Conservation (phyloP, 2,888 invertebrate species). For the Tenthredo livida region DNA sequence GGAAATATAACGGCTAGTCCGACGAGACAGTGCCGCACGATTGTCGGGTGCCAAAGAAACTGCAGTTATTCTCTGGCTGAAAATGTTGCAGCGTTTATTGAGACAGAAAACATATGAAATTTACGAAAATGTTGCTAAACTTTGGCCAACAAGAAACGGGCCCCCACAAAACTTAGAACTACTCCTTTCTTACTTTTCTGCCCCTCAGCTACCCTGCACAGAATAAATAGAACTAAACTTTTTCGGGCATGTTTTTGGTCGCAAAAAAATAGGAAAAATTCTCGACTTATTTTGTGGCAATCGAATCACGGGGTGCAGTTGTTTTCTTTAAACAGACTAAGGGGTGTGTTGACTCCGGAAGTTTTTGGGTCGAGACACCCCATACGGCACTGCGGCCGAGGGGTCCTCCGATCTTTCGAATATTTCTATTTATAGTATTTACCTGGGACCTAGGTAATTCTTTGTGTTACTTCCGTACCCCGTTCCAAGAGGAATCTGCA, state of each 20-base stretch:
- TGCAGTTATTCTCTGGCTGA: background rate
- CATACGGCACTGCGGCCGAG: background rate
- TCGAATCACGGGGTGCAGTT: background rate
- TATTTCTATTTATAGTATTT: background rate
- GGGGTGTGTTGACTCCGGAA: background rate
- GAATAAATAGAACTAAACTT: background rate
- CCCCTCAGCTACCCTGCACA: background rate
- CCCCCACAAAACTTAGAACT: background rate
- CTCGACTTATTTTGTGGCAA: background rate
- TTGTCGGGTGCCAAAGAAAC: background rate
- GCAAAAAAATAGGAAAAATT: background rate
- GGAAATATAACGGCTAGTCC: background rate
- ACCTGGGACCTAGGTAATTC: background rate
- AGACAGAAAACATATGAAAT: background rate
- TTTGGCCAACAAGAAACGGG: background rate
- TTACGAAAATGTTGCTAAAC: background rate
- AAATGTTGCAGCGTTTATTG: background rate
- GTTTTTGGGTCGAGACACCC: background rate
- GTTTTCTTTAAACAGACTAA: background rate
- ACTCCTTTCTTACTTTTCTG: background rate
- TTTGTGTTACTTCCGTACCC: background rate
- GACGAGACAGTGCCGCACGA: constrained; percentile 18
- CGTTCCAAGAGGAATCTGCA: background rate
- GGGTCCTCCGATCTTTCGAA: background rate
- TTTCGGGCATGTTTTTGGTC: background rate